These are phyloP conservation scores for Peromyscus nudipes DNA, from an alignment of 2,797 vertebrate genomes.

Conservation along the genomic window DNA sequence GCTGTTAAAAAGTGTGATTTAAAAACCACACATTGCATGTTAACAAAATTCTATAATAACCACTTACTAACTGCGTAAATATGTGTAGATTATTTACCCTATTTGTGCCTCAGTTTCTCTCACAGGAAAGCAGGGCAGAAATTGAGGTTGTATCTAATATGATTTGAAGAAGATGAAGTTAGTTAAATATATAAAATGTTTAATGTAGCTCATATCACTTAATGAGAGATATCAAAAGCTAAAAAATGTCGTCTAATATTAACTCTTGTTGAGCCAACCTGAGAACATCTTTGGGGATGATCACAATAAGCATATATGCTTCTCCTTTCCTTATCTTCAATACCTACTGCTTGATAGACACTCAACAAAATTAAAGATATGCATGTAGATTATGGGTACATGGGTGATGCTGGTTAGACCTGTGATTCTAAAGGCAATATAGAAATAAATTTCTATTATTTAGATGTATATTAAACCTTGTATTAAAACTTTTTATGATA, in stretches of 20 bases:
- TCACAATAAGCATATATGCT: not conserved
- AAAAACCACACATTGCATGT: not conserved
- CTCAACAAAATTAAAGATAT: not conserved
- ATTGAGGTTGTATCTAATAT: not conserved
- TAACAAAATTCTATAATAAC: not conserved
- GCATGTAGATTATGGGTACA: not conserved
- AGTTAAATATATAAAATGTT: not conserved
- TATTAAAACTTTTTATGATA: not conserved
- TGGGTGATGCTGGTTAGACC: not conserved
- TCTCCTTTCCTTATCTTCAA: not conserved
- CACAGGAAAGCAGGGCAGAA: not conserved
- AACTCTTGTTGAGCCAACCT: not conserved
- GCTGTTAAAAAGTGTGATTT: not conserved
- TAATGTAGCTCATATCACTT: not conserved
- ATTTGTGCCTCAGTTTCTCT: not conserved
- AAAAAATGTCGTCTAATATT: not conserved
- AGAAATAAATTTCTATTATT: not conserved
- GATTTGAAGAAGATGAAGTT: not conserved
- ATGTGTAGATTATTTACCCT: not conserved
- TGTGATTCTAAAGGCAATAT: not conserved
- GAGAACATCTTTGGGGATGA: not conserved
- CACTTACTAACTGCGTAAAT: not conserved
- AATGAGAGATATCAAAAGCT: not conserved
- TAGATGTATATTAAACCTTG: not conserved
- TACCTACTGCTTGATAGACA: not conserved